Base-by-base conservation (phyloP, 1,140 invertebrate genomes). In the Platyura marginata region DNA sequence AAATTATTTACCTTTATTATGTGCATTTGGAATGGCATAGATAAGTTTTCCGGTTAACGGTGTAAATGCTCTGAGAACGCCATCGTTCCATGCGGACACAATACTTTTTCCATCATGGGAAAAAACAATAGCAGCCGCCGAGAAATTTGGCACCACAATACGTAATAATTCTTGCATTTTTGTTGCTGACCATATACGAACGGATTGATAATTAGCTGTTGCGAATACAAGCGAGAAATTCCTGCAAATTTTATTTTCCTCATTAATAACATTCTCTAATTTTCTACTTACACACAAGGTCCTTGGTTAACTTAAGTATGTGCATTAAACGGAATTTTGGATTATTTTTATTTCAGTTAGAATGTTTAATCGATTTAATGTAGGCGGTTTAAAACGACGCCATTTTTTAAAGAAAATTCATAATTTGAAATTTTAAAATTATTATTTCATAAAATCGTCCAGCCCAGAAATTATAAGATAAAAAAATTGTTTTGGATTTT, bases 1-100 rank as follows among this genome's bases (percentile, higher is more conserved):
- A 11, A 5, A 18, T 3, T 37, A 81, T 0, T 84, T 81, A 34
- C 83, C 86, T 59, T 87, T 86, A 48, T 81, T 79, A 56, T 95
- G 89, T 6, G 87, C 83, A 63, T 90, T 80, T 36, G 75, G 64
- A 48, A 93, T 88, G 22, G 71, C 71, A 61, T 80, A 91, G 41
- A 89, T 75, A 1, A 84, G 60, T 23, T 71, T 66, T 0, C 87
- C 87, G 3, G 78, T 81, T 46, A 88, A 71, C 1, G 86, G 83
- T 1, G 81, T 84, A 54, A 89, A 91, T 3, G 81, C 74, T 45
- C 88, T 68, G 44, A 91, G 87, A 49, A 77, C 75, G 29, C 87
- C 87, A 68, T 93, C 88, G 60, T 87, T 82, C 88, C 88, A 93
- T 1, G 68, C 81, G 10, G 76, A 75, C 20, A 89, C 63, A 47